Base-by-base conservation (phyloP, 2,797 vertebrate species). In the Lates japonicus region DNA sequence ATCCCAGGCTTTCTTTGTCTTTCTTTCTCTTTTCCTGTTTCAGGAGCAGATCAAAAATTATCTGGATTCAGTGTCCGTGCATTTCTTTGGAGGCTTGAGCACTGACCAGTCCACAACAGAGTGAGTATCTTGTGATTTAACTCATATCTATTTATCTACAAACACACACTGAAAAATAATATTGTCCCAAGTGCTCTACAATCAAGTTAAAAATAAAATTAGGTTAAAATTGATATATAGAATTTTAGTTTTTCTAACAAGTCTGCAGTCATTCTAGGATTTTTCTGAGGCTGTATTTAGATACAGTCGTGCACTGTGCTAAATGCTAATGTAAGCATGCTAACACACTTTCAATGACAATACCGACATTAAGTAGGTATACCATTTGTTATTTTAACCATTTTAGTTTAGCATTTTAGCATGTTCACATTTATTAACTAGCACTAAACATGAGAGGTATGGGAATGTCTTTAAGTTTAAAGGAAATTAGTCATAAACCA, bases 21-120 rank as follows among this genome's bases (percentile, higher is more conserved):
- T 33, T 33, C 29, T 33, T 48, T 66, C 13, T 51, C 35, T 42
- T 63, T 3, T 66, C 61, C 54, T 52, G 16, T 80, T 78, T 82
- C 42, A 48, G 67, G 17, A 41, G n/a, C 25, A 42, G 19, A 73
- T 57, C 3, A 33, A 69, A 54, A 63, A 7, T 8, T 0, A 37
- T 48, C 2, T n/a, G 20, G 31, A 6, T 0, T 14, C 22, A 54
- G 52, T 25, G 7, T n/a, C 5, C 49, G 19, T 29, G 49, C 29
- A 16, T 13, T 22, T 65, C 9, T 54, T 55, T 69, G 52, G 29
- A 59, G 5, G 33, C 6, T 3, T 81, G 20, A 75, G 13, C 1
- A 1, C 13, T 12, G 8, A 6, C 29, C 9, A 66, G 6, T 39
- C 41, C 13, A 12, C 39, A 66, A 25, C 49, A 68, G 25, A 22